Evolutionary conservation across 2,888 invertebrate species (phyloP), one percentile per base, ranked within the genome.

Genomic region (Thereva unica): DNA sequence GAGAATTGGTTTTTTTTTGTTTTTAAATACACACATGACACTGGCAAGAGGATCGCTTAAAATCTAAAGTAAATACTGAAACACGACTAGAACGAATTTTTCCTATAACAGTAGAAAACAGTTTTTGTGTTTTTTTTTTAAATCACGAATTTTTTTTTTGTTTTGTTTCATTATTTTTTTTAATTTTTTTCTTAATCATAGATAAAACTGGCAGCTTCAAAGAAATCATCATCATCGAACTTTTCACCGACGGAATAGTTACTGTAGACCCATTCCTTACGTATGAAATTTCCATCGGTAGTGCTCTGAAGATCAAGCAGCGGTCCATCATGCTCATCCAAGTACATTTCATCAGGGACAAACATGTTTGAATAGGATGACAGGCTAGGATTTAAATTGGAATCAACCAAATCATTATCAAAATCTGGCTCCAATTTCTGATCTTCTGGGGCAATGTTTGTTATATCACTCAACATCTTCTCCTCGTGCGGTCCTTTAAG

Each of bases 231-330:
- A 68, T 79, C 79, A 66, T 80, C 79, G 61, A 80, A 80, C 68
- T 79, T 80, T 23, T 78, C 78, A 56, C 78, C 78, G 74, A 79
- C 79, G 69, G 77, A 76, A 69, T 80, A 80, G 67, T 75, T 78
- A 42, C 77, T 75, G 63, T 79, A 79, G 40, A 76, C 78, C 80
- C 80, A 80, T 72, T 80, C 80, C 73, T 80, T 80, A 34, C 79
- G 79, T 34, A 80, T 80, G 68, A 78, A 80, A 68, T 80, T 80
- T 6, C 77, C 80, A 67, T 80, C 80, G 54, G 76, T 79, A 10
- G 78, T 78, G 34, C 76, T 77, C 50, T 78, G 76, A 5, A 75
- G 76, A 52, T 78, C 78, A 72, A 79, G 63, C 12, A 78, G 78
- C 67, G 78, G 78, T 68, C 79, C 79, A 72, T 80, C 79, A 72